Conservation (phyloP, 1,140 invertebrate genomes). For the Aphaenogaster floridana region DNA sequence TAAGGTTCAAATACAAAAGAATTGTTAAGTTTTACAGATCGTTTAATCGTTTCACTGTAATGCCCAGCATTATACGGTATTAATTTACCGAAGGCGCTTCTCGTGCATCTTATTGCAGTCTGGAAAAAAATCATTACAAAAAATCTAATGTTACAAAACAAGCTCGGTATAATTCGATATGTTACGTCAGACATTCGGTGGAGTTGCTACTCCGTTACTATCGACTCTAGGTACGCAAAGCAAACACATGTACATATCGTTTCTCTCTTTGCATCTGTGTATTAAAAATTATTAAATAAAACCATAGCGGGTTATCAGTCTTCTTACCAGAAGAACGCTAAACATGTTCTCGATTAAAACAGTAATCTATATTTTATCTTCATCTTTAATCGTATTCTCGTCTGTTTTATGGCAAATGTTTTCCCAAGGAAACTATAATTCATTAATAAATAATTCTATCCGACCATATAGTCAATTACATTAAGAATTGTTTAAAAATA, state of each 20-base stretch:
- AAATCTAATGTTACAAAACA: conserved; percentile 11
- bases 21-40: conserved; percentile 22
- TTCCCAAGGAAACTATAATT: conserved; percentile 11
- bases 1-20: conserved; percentile 23
- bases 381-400: neutral
- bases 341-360: neutral
- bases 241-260: neutral
- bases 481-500: conserved; percentile 15
- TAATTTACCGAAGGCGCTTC: conserved; percentile 26
- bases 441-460: conserved; percentile 37
- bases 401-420: conserved; percentile 30
- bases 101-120: neutral
- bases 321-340: conserved; percentile 39
- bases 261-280: neutral
- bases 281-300: conserved; percentile 30
- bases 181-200: conserved; percentile 32
- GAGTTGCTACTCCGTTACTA: neutral
- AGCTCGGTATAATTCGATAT: conserved; percentile 36
- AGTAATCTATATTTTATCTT: neutral
- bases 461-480: neutral
- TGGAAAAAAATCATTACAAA: conserved; percentile 16
- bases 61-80: conserved; percentile 16
- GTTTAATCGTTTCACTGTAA: conserved; percentile 1
- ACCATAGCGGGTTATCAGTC: conserved; percentile 36
- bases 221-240: neutral